Evolutionary conservation across 1,140 invertebrate genomes (phyloP), one percentile per base, ranked within the genome.

Genomic region (Pantala flavescens): DNA sequence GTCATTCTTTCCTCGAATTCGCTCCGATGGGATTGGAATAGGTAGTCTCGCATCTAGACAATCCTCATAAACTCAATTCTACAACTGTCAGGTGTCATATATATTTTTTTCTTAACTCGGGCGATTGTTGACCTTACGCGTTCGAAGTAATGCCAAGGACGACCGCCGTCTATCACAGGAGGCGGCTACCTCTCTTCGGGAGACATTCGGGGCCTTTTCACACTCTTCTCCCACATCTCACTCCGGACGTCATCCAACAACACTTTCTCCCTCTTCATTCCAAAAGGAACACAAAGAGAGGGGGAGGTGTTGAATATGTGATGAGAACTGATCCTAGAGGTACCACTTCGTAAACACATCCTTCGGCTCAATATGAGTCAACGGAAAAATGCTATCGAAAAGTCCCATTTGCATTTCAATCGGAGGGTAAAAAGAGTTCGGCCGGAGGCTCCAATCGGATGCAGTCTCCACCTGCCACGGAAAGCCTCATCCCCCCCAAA

Each of bases 91-190:
- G 49, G 49, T 63, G 49, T 63, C 49, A 16, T 63, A 21, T 63
- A 49, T 49, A 9, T 16, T 49, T 63, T 21, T 21, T 21, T 21
- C 49, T 63, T 63, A 63, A 63, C 49, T 63, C 49, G 49, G 49
- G n/a, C 49, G 49, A 63, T 7, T 63, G 49, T 63, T 63, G 49
- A 63, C 49, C 49, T 63, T 63, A 63, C 49, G 49, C 12, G 3
- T 63, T 63, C 49, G 12, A 63, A 63, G 49, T 63, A 21, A 63
- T 63, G n/a, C 49, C 49, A 63, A 63, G 49, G 49, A 63, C 49
- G 49, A 63, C 49, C 49, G 12, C 49, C n/a, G 49, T 63, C 49
- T 12, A 63, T 19, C 49, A 63, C 16, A 12, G 12, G 49, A 63
- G 9, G 49, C n/a, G n/a, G 49, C 49, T 63, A 63, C 49, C n/a